Evolutionary conservation across 2,797 vertebrate genomes (phyloP), one percentile per base, ranked within the genome.

Genomic region (Emydoidea blandingii): DNA sequence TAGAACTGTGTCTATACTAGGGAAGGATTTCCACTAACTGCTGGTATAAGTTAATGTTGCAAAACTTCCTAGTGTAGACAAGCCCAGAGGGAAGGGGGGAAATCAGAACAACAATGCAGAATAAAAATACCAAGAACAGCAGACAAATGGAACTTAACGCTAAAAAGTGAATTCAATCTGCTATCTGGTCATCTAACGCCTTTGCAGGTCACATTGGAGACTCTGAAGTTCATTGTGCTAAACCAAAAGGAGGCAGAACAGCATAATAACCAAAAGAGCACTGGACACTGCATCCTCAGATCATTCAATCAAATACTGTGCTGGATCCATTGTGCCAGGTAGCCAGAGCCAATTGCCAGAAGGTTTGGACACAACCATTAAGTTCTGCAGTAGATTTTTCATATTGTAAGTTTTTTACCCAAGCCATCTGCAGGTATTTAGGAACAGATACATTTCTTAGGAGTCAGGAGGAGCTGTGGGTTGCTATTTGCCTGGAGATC

Each of bases 301-400:
- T 78, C 72, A 94, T 54, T 92, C 86, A 91, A 41, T 7, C 27
- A 0, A 2, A 57, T 54, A 23, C 15, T 0, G 3, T 4, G 0
- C 54, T 0, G 0, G 14, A 18, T 14, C 0, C 1, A 72, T 90
- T 31, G 0, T 0, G 62, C 47, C 83, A 62, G 88, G 85, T 44
- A 54, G 62, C 78, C 0, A 2, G 41, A 34, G 11, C 34, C n/a
- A 0, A 0, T 56, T 93, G 74, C 85, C 19, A 34, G 79, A 89
- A 62, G 53, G n/a, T 90, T 78, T 80, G 82, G 92, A 86, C 82
- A 86, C 85, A 44, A 54, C 44, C 49, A 80, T 41, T 52, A 80
- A 78, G 25, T 74, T 91, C 78, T 52, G n/a, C 53, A 68, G 81
- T 80, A 87, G 0, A 0, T 76, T 76, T 59, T 79, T 4, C 34